phyloP scores from a whole-genome alignment of 2,113 vertebrate species.

The Geococcyx californianus region DNA sequence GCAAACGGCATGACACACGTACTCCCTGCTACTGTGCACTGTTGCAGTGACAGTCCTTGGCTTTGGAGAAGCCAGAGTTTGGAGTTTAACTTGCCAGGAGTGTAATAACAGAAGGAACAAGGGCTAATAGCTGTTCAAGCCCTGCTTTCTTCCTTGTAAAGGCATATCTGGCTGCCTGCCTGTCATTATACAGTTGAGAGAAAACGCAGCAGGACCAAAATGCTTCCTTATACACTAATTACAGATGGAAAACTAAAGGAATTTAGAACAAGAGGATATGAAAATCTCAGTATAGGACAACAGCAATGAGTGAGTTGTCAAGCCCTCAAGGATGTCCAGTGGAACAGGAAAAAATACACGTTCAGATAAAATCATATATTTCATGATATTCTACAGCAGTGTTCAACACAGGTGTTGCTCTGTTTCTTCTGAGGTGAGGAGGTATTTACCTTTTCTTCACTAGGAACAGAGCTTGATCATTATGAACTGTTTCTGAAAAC shows the following conservation, averaged over 20 bases:
- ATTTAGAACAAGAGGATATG: background rate
- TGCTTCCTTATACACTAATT: background rate
- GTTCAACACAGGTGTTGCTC: background rate
- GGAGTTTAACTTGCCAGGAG: background rate
- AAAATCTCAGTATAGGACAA: background rate
- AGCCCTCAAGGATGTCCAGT: background rate
- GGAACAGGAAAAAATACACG: background rate
- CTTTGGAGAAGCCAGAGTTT: background rate
- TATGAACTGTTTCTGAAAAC: background rate
- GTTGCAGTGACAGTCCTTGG: background rate
- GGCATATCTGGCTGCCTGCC: accelerated
- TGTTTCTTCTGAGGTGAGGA: background rate
- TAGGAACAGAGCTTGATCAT: background rate
- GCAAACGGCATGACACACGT: accelerated
- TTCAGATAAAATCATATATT: background rate
- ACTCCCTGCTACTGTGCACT: accelerated
- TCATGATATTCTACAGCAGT: background rate
- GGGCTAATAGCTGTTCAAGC: background rate
- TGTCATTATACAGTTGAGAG: background rate
- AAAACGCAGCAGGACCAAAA: background rate
- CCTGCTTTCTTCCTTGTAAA: background rate
- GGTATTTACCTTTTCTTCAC: background rate
- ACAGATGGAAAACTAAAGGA: background rate
- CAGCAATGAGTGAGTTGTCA: background rate
- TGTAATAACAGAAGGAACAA: background rate